Base-by-base conservation (phyloP, 2,797 vertebrate genomes). In the Pseudochromis fuscus region DNA sequence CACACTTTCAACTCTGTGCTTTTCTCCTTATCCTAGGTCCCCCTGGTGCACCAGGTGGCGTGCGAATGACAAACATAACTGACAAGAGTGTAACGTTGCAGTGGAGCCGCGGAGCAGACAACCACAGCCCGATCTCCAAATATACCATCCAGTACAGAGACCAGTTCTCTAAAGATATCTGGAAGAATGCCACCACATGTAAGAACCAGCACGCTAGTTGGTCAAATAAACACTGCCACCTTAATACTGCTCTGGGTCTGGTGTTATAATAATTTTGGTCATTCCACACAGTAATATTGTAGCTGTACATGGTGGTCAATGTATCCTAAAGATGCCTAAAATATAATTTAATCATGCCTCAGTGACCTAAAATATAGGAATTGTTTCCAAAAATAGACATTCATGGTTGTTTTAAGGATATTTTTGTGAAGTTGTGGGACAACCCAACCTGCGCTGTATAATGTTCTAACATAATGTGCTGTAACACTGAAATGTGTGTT, bases 41-140 rank as follows among this genome's bases (percentile, higher is more conserved):
- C 42, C 98, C 98, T 0, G 98, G 98, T 21, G 94, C 97, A 42
- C 97, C 98, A 4, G 96, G 96, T 56, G 97, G 98, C 49, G 88
- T 99, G 62, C 93, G 95, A 85, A 89, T 97, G 84, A 93, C 94
- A 81, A 91, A 97, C 28, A 93, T 94, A 46, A 93, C 85, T 79
- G 94, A 95, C 64, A 96, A 93, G 75, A 94, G 87, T 23, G 94
- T 96, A 55, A 94, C 88, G 3, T 86, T 99, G 68, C 94, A 94
- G 15, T 99, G 98, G 98, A 99, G 97, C 86, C 95, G 95, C 1
- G 98, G 98, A 45, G 94, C 96, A 72, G 96, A 98, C 92, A 98
- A 99, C 93, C 96, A 97, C 67, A 99, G 95, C 77, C 98, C 98
- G 68, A 98, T 99, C 91, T 97, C 97, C 84, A 98, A 95, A 87